Evolutionary conservation across 2,113 vertebrate genomes (phyloP).

Genomic region (Geothlypis trichas): DNA sequence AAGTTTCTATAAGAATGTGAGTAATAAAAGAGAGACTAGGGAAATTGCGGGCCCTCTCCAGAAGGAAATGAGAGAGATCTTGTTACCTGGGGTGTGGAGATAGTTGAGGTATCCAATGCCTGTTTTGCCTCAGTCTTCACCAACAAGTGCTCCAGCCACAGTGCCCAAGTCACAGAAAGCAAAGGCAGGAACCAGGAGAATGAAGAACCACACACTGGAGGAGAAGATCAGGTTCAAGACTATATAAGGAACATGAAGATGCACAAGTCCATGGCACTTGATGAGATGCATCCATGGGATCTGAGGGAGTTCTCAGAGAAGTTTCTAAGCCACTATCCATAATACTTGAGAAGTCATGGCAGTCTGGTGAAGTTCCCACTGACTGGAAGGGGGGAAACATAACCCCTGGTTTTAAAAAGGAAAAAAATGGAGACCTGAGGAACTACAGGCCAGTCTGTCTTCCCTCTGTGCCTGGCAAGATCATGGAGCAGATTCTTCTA

Average conservation of each 20-base stretch:
- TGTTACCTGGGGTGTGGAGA: neutral
- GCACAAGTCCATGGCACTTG: neutral
- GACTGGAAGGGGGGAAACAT: neutral
- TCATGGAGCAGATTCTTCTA: neutral
- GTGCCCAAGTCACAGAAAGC: neutral
- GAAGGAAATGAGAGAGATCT: neutral
- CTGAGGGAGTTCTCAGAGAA: neutral
- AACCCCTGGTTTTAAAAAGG: neutral
- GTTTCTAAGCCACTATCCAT: neutral
- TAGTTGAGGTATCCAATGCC: neutral
- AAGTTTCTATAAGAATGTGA: neutral
- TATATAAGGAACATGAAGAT: neutral
- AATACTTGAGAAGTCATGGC: neutral
- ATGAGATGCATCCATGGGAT: neutral
- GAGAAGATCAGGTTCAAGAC: neutral
- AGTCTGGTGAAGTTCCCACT: neutral
- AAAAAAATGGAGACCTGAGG: neutral
- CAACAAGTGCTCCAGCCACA: neutral
- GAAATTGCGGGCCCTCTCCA: neutral
- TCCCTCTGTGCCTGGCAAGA: neutral
- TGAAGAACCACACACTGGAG: neutral
- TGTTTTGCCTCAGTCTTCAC: neutral
- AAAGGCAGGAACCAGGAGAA: neutral
- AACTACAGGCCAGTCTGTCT: neutral
- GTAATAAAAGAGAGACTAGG: neutral